Evolutionary conservation across 2,888 invertebrate species (phyloP), one percentile per base, ranked within the genome.

Genomic region (Bimastos eiseni): DNA sequence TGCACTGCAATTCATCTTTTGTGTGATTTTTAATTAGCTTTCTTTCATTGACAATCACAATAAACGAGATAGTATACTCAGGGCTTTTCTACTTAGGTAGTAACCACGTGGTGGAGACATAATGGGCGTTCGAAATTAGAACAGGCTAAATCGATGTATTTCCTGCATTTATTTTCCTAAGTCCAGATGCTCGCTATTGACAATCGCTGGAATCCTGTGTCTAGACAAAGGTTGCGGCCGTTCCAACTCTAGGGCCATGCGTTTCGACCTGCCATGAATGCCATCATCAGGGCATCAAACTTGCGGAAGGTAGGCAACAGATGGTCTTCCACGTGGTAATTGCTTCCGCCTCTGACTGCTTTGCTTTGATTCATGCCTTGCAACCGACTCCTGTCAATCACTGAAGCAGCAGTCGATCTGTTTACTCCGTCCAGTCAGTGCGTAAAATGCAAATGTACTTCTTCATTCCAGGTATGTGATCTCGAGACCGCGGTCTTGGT

Each of bases 241-340:
- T 30, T 49, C 49, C 24, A n/a, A 11, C 70, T 70, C n/a, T n/a
- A 70, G 70, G 8, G 70, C n/a, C 17, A 11, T n/a, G n/a, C n/a
- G n/a, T 70, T 3, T 70, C 70, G 70, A n/a, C n/a, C 70, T 70
- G 70, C 70, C 70, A 70, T 70, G n/a, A 70, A 30, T 70, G 70
- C 70, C 70, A 70, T 70, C 70, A n/a, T 70, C 70, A 70, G 8
- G 70, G 70, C 70, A 70, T 70, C n/a, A 70, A n/a, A 70, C 30
- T 70, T 70, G 70, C 70, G 70, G 70, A 70, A 70, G 70, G 70
- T n/a, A 70, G 30, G 70, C 70, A 70, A 70, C 70, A 70, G 70
- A 70, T 70, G 70, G 70, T 70, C n/a, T 70, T 70, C 49, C 70
- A 70, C 70, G 70, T 70, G 70, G 30, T n/a, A 49, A 49, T n/a